Evolutionary conservation across 2,888 invertebrate species (phyloP).

Genomic region (Cybosia mesomella): DNA sequence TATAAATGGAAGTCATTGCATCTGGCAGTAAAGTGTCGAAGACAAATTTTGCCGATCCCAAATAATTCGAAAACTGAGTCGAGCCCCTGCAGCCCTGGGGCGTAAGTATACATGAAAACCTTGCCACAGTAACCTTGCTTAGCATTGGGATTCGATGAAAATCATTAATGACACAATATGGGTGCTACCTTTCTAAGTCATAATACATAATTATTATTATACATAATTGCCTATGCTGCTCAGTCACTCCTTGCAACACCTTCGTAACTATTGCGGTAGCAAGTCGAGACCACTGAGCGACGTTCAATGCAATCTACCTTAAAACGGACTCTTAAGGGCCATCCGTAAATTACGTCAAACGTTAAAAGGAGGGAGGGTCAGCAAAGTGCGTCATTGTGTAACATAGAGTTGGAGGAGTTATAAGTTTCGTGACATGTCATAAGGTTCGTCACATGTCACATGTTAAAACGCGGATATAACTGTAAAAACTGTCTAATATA

Average conservation of each 20-base stretch:
- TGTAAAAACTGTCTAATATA: not conserved
- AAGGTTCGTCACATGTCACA: no score
- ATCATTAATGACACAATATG: constrained; percentile 5
- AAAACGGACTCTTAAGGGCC: not conserved
- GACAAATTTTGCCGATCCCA: no score
- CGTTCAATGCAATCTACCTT: not conserved
- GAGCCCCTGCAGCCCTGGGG: no score
- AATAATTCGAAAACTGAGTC: no score
- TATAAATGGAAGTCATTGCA: no score
- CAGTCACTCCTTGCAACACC: constrained; percentile 20
- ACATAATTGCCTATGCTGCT: not conserved
- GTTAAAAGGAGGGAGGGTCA: no score
- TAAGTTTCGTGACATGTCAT: not conserved
- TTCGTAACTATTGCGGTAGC: not conserved
- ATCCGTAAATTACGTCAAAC: not conserved
- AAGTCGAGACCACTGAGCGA: not conserved
- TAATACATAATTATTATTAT: not conserved
- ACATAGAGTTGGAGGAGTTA: not conserved
- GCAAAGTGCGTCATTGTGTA: not conserved
- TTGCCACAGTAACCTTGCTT: not conserved
- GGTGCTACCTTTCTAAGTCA: constrained; percentile 7
- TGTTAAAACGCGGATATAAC: not conserved
- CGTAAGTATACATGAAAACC: not conserved
- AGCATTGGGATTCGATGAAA: constrained; percentile 4
- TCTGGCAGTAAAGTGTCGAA: no score